Evolutionary conservation across 2,797 vertebrate genomes (phyloP).

Genomic region (Natrix natrix): DNA sequence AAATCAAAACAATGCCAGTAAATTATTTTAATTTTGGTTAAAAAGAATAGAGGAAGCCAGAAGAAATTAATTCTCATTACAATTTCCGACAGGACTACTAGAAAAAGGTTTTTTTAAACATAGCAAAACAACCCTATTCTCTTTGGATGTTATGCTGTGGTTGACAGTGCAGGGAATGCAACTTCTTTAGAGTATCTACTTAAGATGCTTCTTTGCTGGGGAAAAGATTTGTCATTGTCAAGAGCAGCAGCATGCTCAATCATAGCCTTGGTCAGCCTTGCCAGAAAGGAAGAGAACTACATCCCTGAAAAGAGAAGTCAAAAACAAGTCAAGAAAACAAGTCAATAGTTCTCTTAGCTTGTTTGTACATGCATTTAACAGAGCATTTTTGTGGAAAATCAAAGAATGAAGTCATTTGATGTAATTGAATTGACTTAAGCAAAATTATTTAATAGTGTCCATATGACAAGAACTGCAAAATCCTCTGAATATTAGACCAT

Average conservation of each 20-base stretch:
- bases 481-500: not conserved
- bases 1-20: constrained; percentile 48
- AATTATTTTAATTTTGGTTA: constrained; percentile 53
- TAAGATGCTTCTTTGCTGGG: constrained; percentile 40
- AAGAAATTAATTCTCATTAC: constrained; percentile 29
- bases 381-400: constrained; percentile 47
- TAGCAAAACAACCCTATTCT: constrained; percentile 39
- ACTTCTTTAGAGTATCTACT: constrained; percentile 52
- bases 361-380: constrained; percentile 41
- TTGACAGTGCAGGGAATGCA: constrained; percentile 45
- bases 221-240: constrained; percentile 58
- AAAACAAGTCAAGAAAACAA: constrained; percentile 36
- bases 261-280: constrained; percentile 39
- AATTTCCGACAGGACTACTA: constrained; percentile 25
- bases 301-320: constrained; percentile 15
- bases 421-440: constrained; percentile 56
- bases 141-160: constrained; percentile 50
- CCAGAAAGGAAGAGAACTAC: constrained; percentile 1
- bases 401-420: constrained; percentile 44
- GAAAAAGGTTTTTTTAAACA: constrained; percentile 25
- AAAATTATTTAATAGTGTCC: not conserved
- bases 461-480: not conserved
- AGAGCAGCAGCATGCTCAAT: constrained; percentile 11
- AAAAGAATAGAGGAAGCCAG: constrained; percentile 42
- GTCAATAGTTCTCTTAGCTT: constrained; percentile 32